Base-by-base conservation (phyloP, 2,113 vertebrate genomes). In the Neotoma lepida region DNA sequence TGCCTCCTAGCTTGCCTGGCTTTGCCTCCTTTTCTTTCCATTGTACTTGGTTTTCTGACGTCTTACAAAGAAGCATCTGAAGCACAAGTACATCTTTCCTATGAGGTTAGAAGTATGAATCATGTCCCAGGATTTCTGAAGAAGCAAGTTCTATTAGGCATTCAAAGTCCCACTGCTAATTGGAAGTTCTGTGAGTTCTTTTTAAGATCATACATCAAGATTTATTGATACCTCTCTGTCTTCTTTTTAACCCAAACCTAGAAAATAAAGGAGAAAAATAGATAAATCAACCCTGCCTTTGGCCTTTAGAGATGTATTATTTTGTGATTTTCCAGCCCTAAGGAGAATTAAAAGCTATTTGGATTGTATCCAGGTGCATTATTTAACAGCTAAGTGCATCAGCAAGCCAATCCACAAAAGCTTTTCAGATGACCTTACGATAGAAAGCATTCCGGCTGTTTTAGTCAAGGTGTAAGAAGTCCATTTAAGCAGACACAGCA, bases 331-430 rank as follows among this genome's bases (percentile, higher is more conserved):
- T 96, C 93, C 90, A 97, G 93, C 94, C 90, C 94, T 95, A 94
- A 93, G 80, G 96, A 86, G 95, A 98, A 98, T 97, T 97, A 96
- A 97, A 97, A 97, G 84, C 92, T 98, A 39, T 96, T 98, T 98
- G 97, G 88, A 86, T 95, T 97, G 39, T 95, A 97, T 97, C 90
- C 77, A 98, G 95, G 93, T 97, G 44, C 77, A 87, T 97, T 97
- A 96, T 96, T 96, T 97, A 96, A 98, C 97, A 97, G 96, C 92
- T 95, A 96, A 97, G 93, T 93, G 63, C 94, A 95, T 88, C 63
- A 96, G 85, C 92, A 97, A 97, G 97, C 93, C 91, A 94, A 30
- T 58, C 49, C 93, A 92, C 82, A 68, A 94, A 93, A 95, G 39
- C 70, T 94, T 95, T 94, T 84, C 68, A 74, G 96, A 92, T 95